Evolutionary conservation across 1,140 invertebrate genomes (phyloP), one percentile per base, ranked within the genome.

Genomic region (Drosophila guanche): DNA sequence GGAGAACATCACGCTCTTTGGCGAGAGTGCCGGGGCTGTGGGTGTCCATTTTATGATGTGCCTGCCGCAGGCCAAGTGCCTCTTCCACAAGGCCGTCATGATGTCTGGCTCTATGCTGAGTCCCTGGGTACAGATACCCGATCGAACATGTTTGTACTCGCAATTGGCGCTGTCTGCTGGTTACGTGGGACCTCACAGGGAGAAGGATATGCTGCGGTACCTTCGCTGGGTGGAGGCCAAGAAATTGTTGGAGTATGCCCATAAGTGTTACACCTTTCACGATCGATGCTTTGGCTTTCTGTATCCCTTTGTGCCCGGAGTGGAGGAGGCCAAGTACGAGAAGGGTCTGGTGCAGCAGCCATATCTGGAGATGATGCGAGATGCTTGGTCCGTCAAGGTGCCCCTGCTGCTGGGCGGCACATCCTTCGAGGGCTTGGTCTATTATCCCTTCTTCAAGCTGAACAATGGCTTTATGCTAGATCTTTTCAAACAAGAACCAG

Each of bases 81-180:
- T 94, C 16, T 94, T 94, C 59, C 92, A 94, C 59, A 93, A 93
- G 84, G 93, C 92, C n/a, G 94, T 95, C 47, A 90, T 93, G 54
- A 92, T 94, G 78, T 94, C 94, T 29, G 94, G 94, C 0, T 92
- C 92, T 1, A 90, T 92, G 20, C 71, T 94, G 54, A 86, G 90
- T 47, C 91, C 92, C 7, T 88, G 89, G 89, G 75, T 55, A 0
- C 48, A 69, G 10, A 46, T 46, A 25, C 73, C 69, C 16, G 47
- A 52, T 22, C 48, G 37, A 10, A 8, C 52, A 1, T 20, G 46
- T 4, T 37, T 75, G 4, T 71, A 61, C 5, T 53, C 47, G 4
- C 75, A 76, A 2, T 53, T 91, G 7, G 88, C 90, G 0, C 6
- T 41, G 5, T 22, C 33, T 0, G 60, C 77, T 5, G 90, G 90